A percentile compares a stretch with the other conserved stretches of the same genome.
Conservation (phyloP, 1,140 invertebrate species). For the Solenopsis invicta region DNA sequence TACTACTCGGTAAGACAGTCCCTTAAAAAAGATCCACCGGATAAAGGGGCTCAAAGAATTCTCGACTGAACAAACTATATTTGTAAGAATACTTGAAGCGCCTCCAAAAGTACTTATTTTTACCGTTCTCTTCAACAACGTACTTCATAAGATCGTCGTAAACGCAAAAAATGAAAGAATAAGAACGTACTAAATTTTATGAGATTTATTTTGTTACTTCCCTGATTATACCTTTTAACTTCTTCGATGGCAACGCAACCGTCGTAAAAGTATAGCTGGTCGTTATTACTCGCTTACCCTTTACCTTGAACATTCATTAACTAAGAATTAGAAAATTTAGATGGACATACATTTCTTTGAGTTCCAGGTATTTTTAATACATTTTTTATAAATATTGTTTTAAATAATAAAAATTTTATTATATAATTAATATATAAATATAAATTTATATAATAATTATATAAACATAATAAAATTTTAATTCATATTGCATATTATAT, state of each 20-base stretch:
- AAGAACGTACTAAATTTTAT: neutral
- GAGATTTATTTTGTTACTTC: conserved; percentile 40
- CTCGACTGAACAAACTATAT: neutral
- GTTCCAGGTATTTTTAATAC: neutral
- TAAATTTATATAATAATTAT: no score
- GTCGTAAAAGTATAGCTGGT: neutral
- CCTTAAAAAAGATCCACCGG: neutral
- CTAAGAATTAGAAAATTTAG: conserved; percentile 1
- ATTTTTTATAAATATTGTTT: neutral
- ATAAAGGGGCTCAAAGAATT: conserved; percentile 39
- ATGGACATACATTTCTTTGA: neutral
- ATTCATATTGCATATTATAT: no score
- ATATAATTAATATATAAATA: no score
- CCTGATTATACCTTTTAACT: conserved; percentile 53
- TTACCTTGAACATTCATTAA: neutral
- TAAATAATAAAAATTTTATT: no score
- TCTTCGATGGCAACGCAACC: neutral
- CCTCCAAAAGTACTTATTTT: neutral
- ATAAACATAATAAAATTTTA: no score
- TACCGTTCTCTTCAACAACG: conserved; percentile 1
- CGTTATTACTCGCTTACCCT: neutral
- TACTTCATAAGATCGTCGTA: conserved; percentile 3
- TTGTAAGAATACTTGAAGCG: neutral
- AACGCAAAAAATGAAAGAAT: neutral
- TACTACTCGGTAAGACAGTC: conserved; percentile 61